Percentiles rank a stretch among this genome's conserved stretches.
phyloP scores from a whole-genome alignment of 2,113 vertebrate species.

The Laterallus jamaicensis region DNA sequence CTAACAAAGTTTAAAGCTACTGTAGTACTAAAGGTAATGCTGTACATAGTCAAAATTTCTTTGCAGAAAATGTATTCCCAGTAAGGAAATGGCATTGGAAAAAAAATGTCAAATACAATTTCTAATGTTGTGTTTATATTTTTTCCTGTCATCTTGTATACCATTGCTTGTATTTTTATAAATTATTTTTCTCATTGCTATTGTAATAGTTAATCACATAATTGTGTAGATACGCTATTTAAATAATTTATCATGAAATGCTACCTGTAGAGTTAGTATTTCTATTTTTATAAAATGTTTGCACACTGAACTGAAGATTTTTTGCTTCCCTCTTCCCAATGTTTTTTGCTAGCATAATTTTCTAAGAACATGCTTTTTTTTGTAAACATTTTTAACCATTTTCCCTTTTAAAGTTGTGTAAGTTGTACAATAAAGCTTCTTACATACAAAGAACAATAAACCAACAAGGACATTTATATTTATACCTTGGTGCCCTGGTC shows the following conservation, averaged over 20 bases:
- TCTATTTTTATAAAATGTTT: conserved; percentile 99
- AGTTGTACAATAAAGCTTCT: conserved; percentile 78
- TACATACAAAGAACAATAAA: conserved; percentile 81
- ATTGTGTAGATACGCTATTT: conserved; percentile 99
- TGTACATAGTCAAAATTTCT: conserved; percentile 92
- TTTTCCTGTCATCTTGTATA: conserved; percentile 83
- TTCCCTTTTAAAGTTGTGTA: conserved; percentile 80
- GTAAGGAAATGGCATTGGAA: conserved; percentile 81
- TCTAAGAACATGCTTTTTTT: conserved; percentile 82
- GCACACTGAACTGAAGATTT: conserved; percentile 93
- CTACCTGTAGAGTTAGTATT: conserved; percentile 90
- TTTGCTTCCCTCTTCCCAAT: conserved; percentile 67
- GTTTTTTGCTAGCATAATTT: conserved; percentile 83
- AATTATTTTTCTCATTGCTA: conserved; percentile 92
- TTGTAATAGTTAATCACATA: conserved; percentile 87
- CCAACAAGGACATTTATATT: conserved; percentile 72
- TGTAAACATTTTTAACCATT: conserved; percentile 91
- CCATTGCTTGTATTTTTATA: conserved; percentile 90
- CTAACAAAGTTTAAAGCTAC: conserved; percentile 85
- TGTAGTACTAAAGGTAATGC: conserved; percentile 84
- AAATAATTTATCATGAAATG: conserved; percentile 99
- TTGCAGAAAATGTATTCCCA: conserved; percentile 81
- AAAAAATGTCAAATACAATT: conserved; percentile 76
- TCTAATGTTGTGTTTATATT: conserved; percentile 77
- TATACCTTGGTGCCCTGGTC: conserved; percentile 35